Conservation (phyloP, 2,888 invertebrate species). For the Drosophila leonis region DNA sequence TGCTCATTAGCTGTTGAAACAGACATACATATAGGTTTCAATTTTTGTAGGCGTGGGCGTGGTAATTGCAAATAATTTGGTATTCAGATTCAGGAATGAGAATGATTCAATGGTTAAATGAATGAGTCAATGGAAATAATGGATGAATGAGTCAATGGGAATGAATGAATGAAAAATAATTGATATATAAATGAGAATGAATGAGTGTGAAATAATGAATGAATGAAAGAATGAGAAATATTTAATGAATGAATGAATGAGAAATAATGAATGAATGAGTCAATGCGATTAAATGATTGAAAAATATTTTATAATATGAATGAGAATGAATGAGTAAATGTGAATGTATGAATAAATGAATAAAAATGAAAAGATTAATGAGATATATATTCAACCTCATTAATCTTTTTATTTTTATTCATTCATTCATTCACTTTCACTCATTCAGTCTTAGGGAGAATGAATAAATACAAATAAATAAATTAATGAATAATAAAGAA, state of each 20-base stretch:
- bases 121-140: not conserved
- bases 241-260: not conserved
- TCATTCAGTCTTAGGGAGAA: too few species aligned
- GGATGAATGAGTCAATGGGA: not conserved
- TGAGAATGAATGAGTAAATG: not conserved
- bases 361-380: too few species aligned
- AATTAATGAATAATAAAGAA: not conserved
- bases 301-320: not conserved
- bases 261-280: not conserved
- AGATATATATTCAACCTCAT: too few species aligned
- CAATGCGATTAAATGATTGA: not conserved
- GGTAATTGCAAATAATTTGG: slow-evolving; percentile 41
- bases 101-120: not conserved
- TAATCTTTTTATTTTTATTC: too few species aligned
- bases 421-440: too few species aligned
- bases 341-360: not conserved
- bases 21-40: too few species aligned
- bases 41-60: not conserved
- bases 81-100: slow-evolving; percentile 59
- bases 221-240: not conserved
- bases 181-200: not conserved
- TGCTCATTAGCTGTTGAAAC: slow-evolving; percentile 41
- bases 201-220: not conserved
- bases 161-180: not conserved
- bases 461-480: not conserved